Percentiles rank a stretch among this genome's conserved stretches.
These are phyloP conservation scores for Lucilia sericata DNA, from an alignment of 1,140 invertebrate genomes.

Conservation along the genomic window DNA sequence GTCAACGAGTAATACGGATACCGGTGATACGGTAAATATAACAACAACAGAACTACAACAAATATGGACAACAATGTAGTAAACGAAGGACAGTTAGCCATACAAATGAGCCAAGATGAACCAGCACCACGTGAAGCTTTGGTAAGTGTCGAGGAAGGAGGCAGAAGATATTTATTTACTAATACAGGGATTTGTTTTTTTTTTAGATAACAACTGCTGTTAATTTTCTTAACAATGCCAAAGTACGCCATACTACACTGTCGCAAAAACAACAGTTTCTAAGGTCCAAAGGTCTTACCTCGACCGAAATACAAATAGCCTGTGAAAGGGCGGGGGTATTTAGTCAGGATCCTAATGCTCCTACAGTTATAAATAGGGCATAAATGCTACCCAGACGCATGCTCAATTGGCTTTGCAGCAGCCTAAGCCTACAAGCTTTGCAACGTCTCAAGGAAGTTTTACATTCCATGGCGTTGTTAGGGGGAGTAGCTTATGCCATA, in stretches of 20 bases:
- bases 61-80: slow-evolving; percentile 42
- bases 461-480: slow-evolving; percentile 76
- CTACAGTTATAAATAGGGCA: slow-evolving; percentile 64
- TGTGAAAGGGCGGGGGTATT: slow-evolving; percentile 74
- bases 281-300: slow-evolving; percentile 81
- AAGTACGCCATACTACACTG: slow-evolving; percentile 79
- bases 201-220: slow-evolving; percentile 85
- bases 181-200: background rate
- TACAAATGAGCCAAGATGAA: slow-evolving; percentile 39
- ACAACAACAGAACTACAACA: slow-evolving; percentile 51
- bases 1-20: slow-evolving; percentile 62
- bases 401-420: slow-evolving; percentile 61
- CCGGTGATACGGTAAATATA: slow-evolving; percentile 61
- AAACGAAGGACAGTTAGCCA: background rate
- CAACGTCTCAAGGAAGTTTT: slow-evolving; percentile 75
- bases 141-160: slow-evolving; percentile 49
- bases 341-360: slow-evolving; percentile 60
- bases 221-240: slow-evolving; percentile 87
- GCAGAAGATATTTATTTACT: slow-evolving; percentile 46
- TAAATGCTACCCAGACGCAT: slow-evolving; percentile 54
- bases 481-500: slow-evolving; percentile 77
- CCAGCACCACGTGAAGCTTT: slow-evolving; percentile 60
- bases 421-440: slow-evolving; percentile 66
- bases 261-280: slow-evolving; percentile 84
- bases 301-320: slow-evolving; percentile 81